phyloP scores from a whole-genome alignment of 35 echinoderm and acorn worm species.

The Antedon bifida region DNA sequence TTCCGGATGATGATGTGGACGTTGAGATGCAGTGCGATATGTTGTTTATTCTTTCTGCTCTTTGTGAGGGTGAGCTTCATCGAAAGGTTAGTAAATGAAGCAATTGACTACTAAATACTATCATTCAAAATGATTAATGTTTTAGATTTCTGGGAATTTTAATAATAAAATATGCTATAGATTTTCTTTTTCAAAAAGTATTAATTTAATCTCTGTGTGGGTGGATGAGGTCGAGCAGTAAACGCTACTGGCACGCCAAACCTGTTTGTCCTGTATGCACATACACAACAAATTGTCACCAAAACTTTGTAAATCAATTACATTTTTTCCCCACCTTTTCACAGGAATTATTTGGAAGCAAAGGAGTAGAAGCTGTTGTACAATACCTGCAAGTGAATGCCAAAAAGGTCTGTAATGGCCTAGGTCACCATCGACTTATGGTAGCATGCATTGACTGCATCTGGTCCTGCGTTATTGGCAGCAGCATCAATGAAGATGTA shows the following conservation, averaged over 20 bases:
- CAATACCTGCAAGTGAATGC: slow-evolving; percentile 59
- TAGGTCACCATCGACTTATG: slow-evolving; percentile 88
- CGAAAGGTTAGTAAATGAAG: slow-evolving; percentile 43
- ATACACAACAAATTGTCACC: too few relatives aligned
- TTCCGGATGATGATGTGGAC: slow-evolving; percentile 76
- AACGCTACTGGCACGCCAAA: too few relatives aligned
- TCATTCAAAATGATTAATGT: background rate
- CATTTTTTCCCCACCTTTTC: background rate
- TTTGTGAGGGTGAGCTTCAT: slow-evolving; percentile 85
- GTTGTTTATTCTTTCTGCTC: slow-evolving; percentile 74
- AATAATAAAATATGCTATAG: too few relatives aligned
- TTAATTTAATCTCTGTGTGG: too few relatives aligned
- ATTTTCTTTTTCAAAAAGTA: too few relatives aligned
- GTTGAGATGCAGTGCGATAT: slow-evolving; percentile 92
- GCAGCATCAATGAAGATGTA: slow-evolving; percentile 78
- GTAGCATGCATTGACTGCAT: slow-evolving; percentile 64
- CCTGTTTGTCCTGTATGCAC: too few relatives aligned
- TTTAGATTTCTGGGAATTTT: too few relatives aligned
- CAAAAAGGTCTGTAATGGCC: slow-evolving; percentile 63
- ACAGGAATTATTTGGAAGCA: slow-evolving; percentile 78
- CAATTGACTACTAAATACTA: background rate
- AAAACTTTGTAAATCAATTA: too few relatives aligned
- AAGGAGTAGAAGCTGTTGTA: slow-evolving; percentile 74
- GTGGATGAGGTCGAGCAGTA: too few relatives aligned
- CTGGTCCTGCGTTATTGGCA: slow-evolving; percentile 86